Evolutionary conservation across 2,888 invertebrate species (phyloP).

Genomic region (Caenorhabditis doughertyi): DNA sequence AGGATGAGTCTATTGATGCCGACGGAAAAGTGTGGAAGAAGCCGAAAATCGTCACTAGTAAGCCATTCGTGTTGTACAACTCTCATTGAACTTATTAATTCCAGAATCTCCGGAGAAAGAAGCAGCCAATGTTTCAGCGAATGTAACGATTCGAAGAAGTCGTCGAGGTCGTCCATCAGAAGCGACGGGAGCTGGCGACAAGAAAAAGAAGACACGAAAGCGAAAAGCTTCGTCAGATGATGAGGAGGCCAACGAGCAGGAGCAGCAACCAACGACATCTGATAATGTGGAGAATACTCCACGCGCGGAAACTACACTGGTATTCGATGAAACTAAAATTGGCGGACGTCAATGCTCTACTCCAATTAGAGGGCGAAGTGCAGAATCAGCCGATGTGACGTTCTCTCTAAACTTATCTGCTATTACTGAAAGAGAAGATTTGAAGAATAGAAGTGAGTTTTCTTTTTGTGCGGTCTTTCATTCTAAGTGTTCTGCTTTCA

Average conservation of each 20-base stretch:
- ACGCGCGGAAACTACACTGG: too few species aligned
- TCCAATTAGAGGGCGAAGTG: constrained; percentile 24
- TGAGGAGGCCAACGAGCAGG: constrained; percentile 11
- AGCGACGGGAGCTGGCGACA: neutral
- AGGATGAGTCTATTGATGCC: constrained; percentile 31
- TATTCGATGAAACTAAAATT: constrained; percentile 36
- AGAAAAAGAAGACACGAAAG: neutral
- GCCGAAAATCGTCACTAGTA: constrained; percentile 45
- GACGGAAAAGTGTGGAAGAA: constrained; percentile 54
- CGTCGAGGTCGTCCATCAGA: constrained; percentile 17
- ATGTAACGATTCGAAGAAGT: constrained; percentile 44
- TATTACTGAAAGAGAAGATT: constrained; percentile 34
- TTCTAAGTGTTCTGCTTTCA: too few species aligned
- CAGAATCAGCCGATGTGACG: constrained; percentile 33
- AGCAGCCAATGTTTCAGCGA: constrained; percentile 14
- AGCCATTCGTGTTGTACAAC: too few species aligned
- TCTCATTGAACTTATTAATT: too few species aligned
- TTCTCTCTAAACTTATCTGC: constrained; percentile 46
- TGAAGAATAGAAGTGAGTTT: constrained; percentile 52
- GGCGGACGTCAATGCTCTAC: constrained; percentile 55
- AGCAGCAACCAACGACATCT: neutral
- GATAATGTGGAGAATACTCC: constrained; percentile 5
- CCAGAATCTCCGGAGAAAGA: constrained; percentile 44
- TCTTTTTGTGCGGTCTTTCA: neutral
- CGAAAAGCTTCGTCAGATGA: constrained; percentile 8